Evolutionary conservation across 30 jellyfish, hydroid and myxozoan species (phyloP).

Genomic region (Sanderia malayensis): DNA sequence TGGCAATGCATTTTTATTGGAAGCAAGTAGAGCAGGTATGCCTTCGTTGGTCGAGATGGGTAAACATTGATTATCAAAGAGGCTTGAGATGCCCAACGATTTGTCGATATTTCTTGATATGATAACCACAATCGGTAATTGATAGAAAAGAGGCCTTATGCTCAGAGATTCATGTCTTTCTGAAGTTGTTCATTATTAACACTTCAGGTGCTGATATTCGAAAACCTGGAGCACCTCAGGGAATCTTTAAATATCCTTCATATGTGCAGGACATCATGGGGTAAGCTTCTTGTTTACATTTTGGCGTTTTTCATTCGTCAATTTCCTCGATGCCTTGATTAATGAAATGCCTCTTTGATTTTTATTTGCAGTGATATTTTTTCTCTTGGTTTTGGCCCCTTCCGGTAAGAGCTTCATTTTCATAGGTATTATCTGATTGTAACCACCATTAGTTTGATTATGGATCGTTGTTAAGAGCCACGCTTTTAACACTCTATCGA

Average conservation of each 20-base stretch:
- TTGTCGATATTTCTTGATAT: no score
- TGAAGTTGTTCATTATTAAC: no score
- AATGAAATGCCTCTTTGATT: neutral
- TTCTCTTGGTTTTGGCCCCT: constrained; percentile 98
- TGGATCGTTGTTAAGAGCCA: no score
- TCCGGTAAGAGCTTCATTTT: constrained; percentile 82
- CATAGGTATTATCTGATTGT: no score
- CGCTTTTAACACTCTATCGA: no score
- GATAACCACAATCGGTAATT: no score
- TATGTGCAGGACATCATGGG: constrained; percentile 99
- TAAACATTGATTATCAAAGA: no score
- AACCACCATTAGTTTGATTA: no score
- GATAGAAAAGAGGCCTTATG: no score
- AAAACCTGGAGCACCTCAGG: constrained; percentile 86
- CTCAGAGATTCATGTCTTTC: no score
- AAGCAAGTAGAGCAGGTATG: constrained; percentile 96
- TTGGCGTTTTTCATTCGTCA: neutral
- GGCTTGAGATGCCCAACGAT: no score
- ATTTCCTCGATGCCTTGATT: neutral
- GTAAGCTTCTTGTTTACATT: constrained; percentile 25
- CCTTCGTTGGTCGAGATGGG: no score
- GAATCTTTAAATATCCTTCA: constrained; percentile 88
- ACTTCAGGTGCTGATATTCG: constrained; percentile 88
- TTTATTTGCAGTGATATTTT: constrained; percentile 81
- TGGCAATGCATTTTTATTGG: constrained; percentile 92